A percentile compares a stretch with the other conserved stretches of the same genome.
Evolutionary conservation across 1,140 invertebrate genomes (phyloP).

Genomic region (Bombus pascuorum): DNA sequence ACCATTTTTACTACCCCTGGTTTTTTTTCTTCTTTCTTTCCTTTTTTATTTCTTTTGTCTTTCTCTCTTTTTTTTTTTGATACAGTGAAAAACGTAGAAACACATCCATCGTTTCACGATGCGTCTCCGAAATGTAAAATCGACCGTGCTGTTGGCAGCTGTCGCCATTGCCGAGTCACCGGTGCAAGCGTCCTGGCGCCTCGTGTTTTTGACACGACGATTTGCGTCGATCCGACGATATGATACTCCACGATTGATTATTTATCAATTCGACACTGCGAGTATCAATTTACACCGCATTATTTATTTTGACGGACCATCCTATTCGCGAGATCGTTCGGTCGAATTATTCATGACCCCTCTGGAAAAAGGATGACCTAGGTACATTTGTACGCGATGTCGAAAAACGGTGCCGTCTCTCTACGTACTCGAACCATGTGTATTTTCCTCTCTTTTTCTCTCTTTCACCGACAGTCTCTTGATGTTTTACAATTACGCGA

Average conservation of each 20-base stretch:
- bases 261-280: constrained; percentile 56
- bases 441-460: not conserved
- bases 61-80: not conserved
- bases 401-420: not conserved
- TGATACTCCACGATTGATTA: constrained; percentile 65
- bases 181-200: constrained; percentile 57
- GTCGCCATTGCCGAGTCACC: constrained; percentile 69
- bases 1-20: not conserved
- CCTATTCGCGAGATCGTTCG: not conserved
- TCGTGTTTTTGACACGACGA: constrained; percentile 71
- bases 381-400: not conserved
- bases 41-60: not conserved
- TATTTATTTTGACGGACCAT: constrained; percentile 31
- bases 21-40: no score
- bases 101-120: constrained; percentile 30
- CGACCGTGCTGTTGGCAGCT: constrained; percentile 68
- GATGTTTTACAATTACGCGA: not conserved
- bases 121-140: constrained; percentile 62
- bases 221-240: constrained; percentile 50
- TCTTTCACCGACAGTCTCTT: not conserved
- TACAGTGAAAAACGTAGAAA: constrained; percentile 34
- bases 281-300: constrained; percentile 50
- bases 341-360: not conserved
- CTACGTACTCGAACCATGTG: not conserved
- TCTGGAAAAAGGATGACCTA: not conserved